Percentiles rank a stretch among this genome's conserved stretches.
Evolutionary conservation across 2,888 invertebrate genomes (phyloP).

Genomic region (Amiota minor): DNA sequence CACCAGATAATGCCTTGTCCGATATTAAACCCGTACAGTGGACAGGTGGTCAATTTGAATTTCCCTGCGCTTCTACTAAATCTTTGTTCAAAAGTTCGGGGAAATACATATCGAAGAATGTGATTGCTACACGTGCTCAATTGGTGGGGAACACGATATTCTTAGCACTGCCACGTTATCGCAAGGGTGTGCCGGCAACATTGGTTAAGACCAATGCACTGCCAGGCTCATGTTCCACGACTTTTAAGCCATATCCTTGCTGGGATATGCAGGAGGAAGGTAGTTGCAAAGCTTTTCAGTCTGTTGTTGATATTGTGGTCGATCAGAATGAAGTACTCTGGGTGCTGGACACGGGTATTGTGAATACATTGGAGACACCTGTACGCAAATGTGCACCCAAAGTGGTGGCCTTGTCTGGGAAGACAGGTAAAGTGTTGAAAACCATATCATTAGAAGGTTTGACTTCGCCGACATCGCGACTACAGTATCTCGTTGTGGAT

Average conservation of each 20-base stretch:
- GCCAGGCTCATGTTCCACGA: slow-evolving; percentile 74
- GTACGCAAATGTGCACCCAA: slow-evolving; percentile 81
- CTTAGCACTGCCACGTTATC: slow-evolving; percentile 77
- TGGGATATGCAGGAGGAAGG: slow-evolving; percentile 79
- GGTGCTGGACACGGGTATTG: slow-evolving; percentile 82
- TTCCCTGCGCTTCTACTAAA: slow-evolving; percentile 75
- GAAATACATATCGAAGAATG: slow-evolving; percentile 76
- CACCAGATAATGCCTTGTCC: slow-evolving; percentile 60
- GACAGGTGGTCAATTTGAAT: slow-evolving; percentile 74
- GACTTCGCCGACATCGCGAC: slow-evolving; percentile 76
- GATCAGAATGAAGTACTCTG: slow-evolving; percentile 80
- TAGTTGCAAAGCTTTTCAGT: slow-evolving; percentile 79
- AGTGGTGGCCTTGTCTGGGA: slow-evolving; percentile 78
- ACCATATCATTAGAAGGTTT: slow-evolving; percentile 78
- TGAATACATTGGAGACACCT: slow-evolving; percentile 80
- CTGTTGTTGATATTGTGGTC: slow-evolving; percentile 80
- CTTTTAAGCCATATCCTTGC: slow-evolving; percentile 78
- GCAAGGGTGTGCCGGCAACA: slow-evolving; percentile 80
- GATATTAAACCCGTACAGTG: slow-evolving; percentile 70
- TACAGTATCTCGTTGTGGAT: slow-evolving; percentile 82
- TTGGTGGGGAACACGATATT: slow-evolving; percentile 76
- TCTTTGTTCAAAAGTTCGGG: slow-evolving; percentile 77
- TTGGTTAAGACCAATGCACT: slow-evolving; percentile 76
- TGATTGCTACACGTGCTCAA: slow-evolving; percentile 78
- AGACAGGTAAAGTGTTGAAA: slow-evolving; percentile 78